Evolutionary conservation across 92 coral and sea anemone genomes (phyloP).

Genomic region (Diadumene lineata): DNA sequence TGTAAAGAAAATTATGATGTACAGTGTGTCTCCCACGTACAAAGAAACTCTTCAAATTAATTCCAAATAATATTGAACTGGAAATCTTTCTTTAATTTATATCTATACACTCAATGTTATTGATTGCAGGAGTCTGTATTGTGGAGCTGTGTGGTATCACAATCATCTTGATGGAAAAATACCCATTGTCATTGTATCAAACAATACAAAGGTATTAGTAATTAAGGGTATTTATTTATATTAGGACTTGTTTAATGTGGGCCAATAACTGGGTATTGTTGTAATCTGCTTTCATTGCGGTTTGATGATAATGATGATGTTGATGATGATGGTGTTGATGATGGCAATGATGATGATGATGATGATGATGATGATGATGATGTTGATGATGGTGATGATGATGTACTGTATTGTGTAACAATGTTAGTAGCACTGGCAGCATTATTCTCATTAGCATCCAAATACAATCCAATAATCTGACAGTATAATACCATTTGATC

Average conservation of each 20-base stretch:
- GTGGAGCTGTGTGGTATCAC: constrained; percentile 69
- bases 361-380: too few species aligned
- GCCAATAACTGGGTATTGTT: background rate
- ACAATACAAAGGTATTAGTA: constrained; percentile 49
- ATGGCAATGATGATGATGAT: background rate
- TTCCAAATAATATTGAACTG: background rate
- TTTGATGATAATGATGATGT: background rate
- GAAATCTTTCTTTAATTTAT: background rate
- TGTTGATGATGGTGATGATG: too few species aligned
- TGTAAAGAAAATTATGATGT: too few species aligned
- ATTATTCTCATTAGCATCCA: background rate
- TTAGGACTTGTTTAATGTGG: background rate
- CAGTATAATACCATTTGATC: too few species aligned
- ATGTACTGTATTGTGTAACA: too few species aligned
- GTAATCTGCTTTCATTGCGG: background rate
- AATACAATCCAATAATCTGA: background rate
- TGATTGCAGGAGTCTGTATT: constrained; percentile 56
- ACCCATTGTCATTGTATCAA: constrained; percentile 73
- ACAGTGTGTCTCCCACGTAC: too few species aligned
- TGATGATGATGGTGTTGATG: too few species aligned
- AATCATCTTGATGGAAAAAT: constrained; percentile 56
- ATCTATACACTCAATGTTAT: background rate
- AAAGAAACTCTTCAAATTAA: too few species aligned
- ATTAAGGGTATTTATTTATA: background rate
- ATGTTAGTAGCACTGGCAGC: background rate